A percentile compares a stretch with the other conserved stretches of the same genome.
phyloP scores from a whole-genome alignment of 1,140 invertebrate genomes.

The Anastrepha ludens region DNA sequence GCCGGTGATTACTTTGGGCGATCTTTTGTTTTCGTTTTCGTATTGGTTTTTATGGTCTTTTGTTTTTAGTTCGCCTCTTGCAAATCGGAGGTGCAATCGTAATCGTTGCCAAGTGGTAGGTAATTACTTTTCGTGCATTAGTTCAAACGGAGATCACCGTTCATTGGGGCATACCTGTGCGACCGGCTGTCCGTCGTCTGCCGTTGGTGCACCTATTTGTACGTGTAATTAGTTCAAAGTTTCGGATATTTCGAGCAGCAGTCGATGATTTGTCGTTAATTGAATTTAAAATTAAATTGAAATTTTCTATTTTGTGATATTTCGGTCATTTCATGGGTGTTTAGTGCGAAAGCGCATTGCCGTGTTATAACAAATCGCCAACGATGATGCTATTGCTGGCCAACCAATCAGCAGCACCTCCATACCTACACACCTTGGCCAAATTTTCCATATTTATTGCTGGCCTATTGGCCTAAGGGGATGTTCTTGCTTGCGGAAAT shows the following conservation, averaged over 20 bases:
- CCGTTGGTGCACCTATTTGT: neutral
- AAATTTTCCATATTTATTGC: constrained; percentile 38
- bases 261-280: neutral
- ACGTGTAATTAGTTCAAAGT: constrained; percentile 27
- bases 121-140: constrained; percentile 15
- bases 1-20: neutral
- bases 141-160: neutral
- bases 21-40: neutral
- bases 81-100: neutral
- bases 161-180: neutral
- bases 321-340: constrained; percentile 7
- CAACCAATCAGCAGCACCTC: neutral
- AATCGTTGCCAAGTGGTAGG: constrained; percentile 40
- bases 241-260: neutral
- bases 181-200: neutral
- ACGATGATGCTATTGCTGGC: neutral
- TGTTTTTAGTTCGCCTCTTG: neutral
- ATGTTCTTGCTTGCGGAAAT: neutral
- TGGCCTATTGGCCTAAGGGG: neutral
- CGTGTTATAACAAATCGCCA: neutral
- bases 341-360: neutral
- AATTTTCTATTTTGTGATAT: neutral
- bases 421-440: neutral
- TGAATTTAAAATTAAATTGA: constrained; percentile 26
- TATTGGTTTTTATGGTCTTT: neutral